Evolutionary conservation across 2,888 invertebrate species (phyloP), one percentile per base, ranked within the genome.

Genomic region (Stramonita haemastoma): DNA sequence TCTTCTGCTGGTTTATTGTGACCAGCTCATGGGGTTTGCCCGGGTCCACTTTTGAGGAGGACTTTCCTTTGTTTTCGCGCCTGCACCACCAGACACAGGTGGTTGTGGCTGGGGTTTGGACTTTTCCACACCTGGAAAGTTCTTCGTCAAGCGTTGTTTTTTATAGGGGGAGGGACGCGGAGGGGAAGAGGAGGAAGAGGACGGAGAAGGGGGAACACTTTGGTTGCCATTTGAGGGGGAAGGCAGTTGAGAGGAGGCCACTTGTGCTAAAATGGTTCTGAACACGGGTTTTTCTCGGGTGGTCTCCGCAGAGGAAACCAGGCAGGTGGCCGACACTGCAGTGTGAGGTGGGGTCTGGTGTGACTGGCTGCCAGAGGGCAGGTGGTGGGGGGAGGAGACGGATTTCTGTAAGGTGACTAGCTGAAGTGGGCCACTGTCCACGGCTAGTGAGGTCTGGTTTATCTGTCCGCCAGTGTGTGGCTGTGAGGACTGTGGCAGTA

Each of bases 231-330:
- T 57, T 29, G 56, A 4, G 34, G 86, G 29, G 46, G 66, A 17
- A 66, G 13, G 26, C 32, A 22, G 66, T 4, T 60, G 60, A 34
- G 32, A 57, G 15, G 85, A 66, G 6, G 86, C 86, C 22, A 86
- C 86, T 22, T 86, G 86, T 11, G 66, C 60, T 32, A 86, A 22
- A 15, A 86, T 86, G 86, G 60, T 66, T 66, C 32, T 86, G 34
- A 86, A 86, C 5, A 66, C 22, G 6, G 86, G 17, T n/a, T 86
- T 86, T 19, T 0, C 86, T 15, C 19, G 11, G 19, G n/a, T n/a
- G n/a, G n/a, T n/a, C n/a, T n/a, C n/a, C n/a, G n/a, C 46, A 46
- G 46, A 46, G 46, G 46, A 8, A 46, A 46, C 46, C 46, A 46
- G 46, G 46, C 46, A 8, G 2, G 66, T 6, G 26, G 17, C 66